Evolutionary conservation across 1,140 invertebrate genomes (phyloP).

Genomic region (Brachystomella parvula): DNA sequence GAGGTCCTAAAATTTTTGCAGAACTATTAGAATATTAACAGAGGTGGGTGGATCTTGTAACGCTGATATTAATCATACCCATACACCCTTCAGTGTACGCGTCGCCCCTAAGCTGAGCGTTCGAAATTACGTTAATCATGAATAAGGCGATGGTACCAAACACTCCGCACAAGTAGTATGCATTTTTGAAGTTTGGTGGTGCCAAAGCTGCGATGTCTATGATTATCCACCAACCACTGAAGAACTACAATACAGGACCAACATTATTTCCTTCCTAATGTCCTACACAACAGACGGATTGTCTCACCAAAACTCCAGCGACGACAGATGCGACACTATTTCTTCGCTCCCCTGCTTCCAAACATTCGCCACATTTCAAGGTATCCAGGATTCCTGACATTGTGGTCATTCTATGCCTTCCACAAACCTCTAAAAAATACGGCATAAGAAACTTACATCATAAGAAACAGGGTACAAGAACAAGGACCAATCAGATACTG

Average conservation of each 20-base stretch:
- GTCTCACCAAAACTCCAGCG: conserved; percentile 70
- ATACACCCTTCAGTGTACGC: conserved; percentile 77
- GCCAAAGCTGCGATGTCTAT: conserved; percentile 85
- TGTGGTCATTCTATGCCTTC: conserved; percentile 13
- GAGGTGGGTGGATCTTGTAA: no score
- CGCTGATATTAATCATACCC: no score
- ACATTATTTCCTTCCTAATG: no score
- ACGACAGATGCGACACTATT: conserved; percentile 75
- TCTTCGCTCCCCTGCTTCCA: conserved; percentile 60
- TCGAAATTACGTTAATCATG: conserved; percentile 73
- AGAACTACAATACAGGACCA: conserved; percentile 65
- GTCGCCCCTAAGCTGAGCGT: conserved; percentile 83
- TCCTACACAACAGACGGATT: not conserved
- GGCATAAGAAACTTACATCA: not conserved
- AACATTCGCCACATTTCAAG: conserved; percentile 48
- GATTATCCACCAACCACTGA: conserved; percentile 93
- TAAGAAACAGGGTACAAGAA: not conserved
- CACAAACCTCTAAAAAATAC: no score
- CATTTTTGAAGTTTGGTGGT: conserved; percentile 59
- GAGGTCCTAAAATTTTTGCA: no score
- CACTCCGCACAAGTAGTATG: conserved; percentile 89
- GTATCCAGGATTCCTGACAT: conserved; percentile 24
- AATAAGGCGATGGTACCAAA: conserved; percentile 87
- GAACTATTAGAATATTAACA: no score
- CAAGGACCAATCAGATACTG: not conserved